Base-by-base conservation (phyloP, 2,888 invertebrate genomes). In the Chrysina gloriosa region DNA sequence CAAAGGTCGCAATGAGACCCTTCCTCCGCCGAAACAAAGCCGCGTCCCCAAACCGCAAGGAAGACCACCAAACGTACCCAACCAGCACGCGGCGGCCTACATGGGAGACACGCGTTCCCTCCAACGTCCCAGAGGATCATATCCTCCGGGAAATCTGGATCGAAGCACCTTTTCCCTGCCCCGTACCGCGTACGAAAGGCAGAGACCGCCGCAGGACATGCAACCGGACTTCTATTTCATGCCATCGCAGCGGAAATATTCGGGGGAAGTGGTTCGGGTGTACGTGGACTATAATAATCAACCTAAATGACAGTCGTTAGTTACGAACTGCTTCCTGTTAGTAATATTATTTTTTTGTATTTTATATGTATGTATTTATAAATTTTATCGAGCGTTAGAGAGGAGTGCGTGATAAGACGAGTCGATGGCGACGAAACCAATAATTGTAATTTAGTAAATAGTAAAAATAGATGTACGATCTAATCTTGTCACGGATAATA, bases 201-300 rank as follows among this genome's bases (percentile, higher is more conserved):
- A 79, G 56, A 75, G 78, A 68, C 78, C 75, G 7, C 75, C 75
- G 2, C 80, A 74, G 68, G 84, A 80, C 82, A 85, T 89, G 72
- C 90, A 91, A 76, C 92, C 95, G 0, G 96, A 96, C 84, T 96
- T 96, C 84, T 96, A 96, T 84, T 96, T 96, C 83, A 96, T 96
- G 95, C 96, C 96, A 48, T 94, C 94, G 70, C 96, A 96, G 81
- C 85, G 96, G 71, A 95, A 96, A 83, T 95, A 96, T 84, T 95
- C 95, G 77, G 96, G 96, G 75, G 95, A 96, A 86, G 91, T 93
- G 27, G 92, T 94, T 64, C 85, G 93, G 75, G 93, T 94, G 39
- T 94, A 91, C 81, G 93, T 94, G 31, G 93, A 92, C 81, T 92
- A 93, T 79, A 92, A 91, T 79, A 91, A 90, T 80, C 88, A 89